Evolutionary conservation across 2,888 invertebrate genomes (phyloP), one percentile per base, ranked within the genome.

Genomic region (Drosophila quinaria): DNA sequence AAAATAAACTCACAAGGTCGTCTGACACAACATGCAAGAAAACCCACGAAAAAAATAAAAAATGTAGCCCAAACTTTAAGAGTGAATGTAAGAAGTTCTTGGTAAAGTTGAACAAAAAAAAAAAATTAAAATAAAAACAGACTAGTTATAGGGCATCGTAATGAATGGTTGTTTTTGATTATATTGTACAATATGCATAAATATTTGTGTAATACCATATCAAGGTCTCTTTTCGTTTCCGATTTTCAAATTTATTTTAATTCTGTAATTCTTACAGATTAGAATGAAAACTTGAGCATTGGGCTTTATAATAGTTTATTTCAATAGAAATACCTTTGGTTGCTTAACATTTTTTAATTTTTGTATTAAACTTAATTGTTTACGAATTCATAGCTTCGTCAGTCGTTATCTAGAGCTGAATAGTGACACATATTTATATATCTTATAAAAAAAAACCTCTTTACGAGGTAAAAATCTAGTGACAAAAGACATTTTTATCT

Each of bases 1-100:
- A 31, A 59, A 64, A 51, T 17, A 50, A 46, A 22, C 6, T 15
- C 5, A 44, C 78, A 76, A 76, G 77, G 75, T 73, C 69, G 60
- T 22, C 54, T 15, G 47, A 50, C 33, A 62, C 62, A 44, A 49
- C 56, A 41, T 19, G 35, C 35, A 66, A 55, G 42, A 13, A 56
- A 61, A 9, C 39, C 55, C 13, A 39, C 33, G 17, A 55, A 41
- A 60, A 10, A 33, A 11, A 10, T 15, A 52, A n/a, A 52, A 11
- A 33, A 15, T 33, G 31, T 42, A 44, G 37, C 17, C n/a, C n/a
- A 35, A 41, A 19, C n/a, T 60, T 63, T 46, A 5, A 44, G 39
- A 44, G 47, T 55, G 70, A 74, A 59, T 46, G 58, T 31, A 59
- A 22, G 41, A 56, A 64, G 42, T 39, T 59, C 37, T 59, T n/a